Evolutionary conservation across 2,113 vertebrate species (phyloP).

Genomic region (Ceyx margarethae): DNA sequence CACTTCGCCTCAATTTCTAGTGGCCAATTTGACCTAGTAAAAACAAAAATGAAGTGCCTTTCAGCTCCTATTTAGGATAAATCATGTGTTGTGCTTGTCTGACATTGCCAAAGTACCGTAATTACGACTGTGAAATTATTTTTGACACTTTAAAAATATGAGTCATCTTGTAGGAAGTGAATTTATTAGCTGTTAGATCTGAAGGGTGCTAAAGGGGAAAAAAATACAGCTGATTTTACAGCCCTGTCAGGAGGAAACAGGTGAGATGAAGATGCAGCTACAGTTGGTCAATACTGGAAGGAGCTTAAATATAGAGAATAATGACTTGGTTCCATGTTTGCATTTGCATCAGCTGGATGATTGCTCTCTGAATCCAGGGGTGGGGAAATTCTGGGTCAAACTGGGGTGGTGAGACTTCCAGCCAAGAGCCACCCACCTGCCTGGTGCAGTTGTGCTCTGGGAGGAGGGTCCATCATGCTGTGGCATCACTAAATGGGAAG

Average conservation of each 20-base stretch:
- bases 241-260: not conserved
- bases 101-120: conserved; percentile 12
- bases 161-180: not conserved
- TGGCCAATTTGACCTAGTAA: not conserved
- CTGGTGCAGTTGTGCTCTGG: rapidly evolving
- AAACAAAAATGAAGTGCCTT: not conserved
- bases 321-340: not conserved
- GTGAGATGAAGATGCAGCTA: not conserved
- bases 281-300: not conserved
- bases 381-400: not conserved
- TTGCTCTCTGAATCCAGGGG: not conserved
- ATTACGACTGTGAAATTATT: conserved; percentile 49
- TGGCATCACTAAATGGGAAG: rapidly evolving
- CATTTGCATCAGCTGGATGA: not conserved
- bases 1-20: not conserved
- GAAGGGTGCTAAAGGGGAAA: not conserved
- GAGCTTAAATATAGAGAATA: not conserved
- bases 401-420: not conserved
- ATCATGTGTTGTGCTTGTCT: not conserved
- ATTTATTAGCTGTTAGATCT: conserved; percentile 2
- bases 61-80: conserved; percentile 2
- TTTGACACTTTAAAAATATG: conserved; percentile 50
- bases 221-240: not conserved
- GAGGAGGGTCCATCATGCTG: rapidly evolving
- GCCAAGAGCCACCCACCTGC: not conserved